These are phyloP conservation scores for Conus canariensis DNA, from an alignment of 2,888 invertebrate species.

Conservation along the genomic window DNA sequence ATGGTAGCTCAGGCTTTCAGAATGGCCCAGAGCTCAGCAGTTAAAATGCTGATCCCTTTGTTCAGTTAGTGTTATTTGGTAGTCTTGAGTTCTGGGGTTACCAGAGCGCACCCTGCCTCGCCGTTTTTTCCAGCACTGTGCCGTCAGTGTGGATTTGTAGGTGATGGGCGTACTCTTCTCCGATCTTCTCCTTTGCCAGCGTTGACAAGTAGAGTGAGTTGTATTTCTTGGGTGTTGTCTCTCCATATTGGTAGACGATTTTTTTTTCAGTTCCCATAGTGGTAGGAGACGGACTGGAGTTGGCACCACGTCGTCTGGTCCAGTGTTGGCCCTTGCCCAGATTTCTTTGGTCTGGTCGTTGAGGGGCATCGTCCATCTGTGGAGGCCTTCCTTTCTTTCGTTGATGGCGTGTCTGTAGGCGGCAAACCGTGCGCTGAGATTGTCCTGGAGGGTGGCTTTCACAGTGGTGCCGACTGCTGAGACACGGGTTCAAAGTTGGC, in stretches of 20 bases:
- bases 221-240: background rate
- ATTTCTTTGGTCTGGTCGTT: background rate
- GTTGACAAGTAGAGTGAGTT: background rate
- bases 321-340: too few relatives aligned
- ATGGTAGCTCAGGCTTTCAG: background rate
- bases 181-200: background rate
- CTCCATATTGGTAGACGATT: background rate
- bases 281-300: background rate
- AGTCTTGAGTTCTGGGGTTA: background rate
- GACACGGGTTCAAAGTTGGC: background rate
- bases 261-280: background rate
- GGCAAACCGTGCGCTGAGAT: background rate
- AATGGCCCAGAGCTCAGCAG: background rate
- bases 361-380: background rate
- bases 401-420: background rate
- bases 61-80: background rate
- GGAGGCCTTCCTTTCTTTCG: background rate
- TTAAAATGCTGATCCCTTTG: slow-evolving; percentile 2
- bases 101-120: background rate
- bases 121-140: background rate
- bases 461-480: background rate
- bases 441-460: background rate
- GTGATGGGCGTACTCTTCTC: background rate
- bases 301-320: background rate
- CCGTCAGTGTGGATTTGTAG: background rate